Evolutionary conservation across 1,140 invertebrate species (phyloP).

Genomic region (Trichoplusia ni): DNA sequence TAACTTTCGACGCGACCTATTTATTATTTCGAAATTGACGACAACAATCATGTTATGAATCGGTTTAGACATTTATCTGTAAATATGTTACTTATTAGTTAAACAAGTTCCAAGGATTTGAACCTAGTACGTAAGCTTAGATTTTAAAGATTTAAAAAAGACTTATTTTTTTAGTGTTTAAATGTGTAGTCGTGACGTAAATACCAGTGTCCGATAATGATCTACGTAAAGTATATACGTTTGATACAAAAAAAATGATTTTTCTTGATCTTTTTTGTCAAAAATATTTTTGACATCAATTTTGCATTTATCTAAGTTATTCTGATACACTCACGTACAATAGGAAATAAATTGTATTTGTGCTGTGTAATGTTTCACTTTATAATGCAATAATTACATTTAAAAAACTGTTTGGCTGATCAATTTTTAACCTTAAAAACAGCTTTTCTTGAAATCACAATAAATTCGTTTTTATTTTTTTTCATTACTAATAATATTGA

Average conservation of each 20-base stretch:
- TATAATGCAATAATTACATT: too few relatives aligned
- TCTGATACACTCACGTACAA: too few relatives aligned
- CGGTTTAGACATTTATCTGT: conserved; percentile 29
- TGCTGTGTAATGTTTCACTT: too few relatives aligned
- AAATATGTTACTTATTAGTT: conserved; percentile 44
- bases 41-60: not conserved
- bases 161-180: conserved; percentile 68
- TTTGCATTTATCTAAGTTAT: too few relatives aligned
- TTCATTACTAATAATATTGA: too few relatives aligned
- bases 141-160: conserved; percentile 64
- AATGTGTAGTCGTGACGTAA: conserved; percentile 39
- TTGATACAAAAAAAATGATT: conserved; percentile 12
- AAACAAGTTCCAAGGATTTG: conserved; percentile 66
- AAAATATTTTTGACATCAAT: too few relatives aligned
- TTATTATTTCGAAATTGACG: conserved; percentile 14
- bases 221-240: not conserved
- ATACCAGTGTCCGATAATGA: conserved; percentile 40
- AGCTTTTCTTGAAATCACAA: too few relatives aligned
- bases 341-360: too few relatives aligned
- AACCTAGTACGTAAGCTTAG: conserved; percentile 54
- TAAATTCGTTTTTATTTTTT: too few relatives aligned
- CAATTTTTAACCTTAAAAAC: too few relatives aligned
- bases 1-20: conserved; percentile 19
- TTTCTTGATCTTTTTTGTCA: not conserved
- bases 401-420: too few relatives aligned